Percentiles rank a stretch among this genome's conserved stretches.
phyloP scores from a whole-genome alignment of 2,113 vertebrate genomes.

The Tetrao urogallus region DNA sequence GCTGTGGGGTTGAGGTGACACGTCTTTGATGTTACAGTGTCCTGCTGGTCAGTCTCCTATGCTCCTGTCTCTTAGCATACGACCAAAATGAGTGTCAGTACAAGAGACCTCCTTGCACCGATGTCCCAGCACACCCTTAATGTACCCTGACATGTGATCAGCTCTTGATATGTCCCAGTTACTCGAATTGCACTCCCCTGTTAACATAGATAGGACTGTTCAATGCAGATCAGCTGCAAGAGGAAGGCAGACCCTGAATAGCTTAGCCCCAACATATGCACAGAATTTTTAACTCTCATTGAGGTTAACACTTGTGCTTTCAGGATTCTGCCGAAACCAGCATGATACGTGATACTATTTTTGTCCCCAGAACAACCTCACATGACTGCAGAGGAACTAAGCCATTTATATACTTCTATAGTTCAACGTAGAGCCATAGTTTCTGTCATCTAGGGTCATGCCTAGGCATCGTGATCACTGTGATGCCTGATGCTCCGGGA shows the following conservation, averaged over 20 bases:
- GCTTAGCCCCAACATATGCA: background rate
- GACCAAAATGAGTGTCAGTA: background rate
- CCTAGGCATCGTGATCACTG: background rate
- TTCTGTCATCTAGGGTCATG: rapidly evolving
- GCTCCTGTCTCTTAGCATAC: background rate
- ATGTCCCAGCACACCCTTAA: background rate
- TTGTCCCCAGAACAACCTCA: background rate
- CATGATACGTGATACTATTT: background rate
- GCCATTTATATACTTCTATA: background rate
- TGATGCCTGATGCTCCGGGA: background rate
- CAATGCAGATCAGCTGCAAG: background rate
- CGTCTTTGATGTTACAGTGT: background rate
- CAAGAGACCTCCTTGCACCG: background rate
- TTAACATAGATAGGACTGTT: too few species aligned
- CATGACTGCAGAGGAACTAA: background rate
- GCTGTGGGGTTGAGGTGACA: background rate
- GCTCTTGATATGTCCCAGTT: background rate
- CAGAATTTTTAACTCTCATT: background rate
- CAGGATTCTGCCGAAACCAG: background rate
- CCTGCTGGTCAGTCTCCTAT: background rate
- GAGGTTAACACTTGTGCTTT: background rate
- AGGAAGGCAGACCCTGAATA: background rate
- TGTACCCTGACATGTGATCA: background rate
- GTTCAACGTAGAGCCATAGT: background rate
- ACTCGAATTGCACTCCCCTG: too few species aligned